Conservation (phyloP, 2,797 vertebrate genomes). For the Varecia variegata region DNA sequence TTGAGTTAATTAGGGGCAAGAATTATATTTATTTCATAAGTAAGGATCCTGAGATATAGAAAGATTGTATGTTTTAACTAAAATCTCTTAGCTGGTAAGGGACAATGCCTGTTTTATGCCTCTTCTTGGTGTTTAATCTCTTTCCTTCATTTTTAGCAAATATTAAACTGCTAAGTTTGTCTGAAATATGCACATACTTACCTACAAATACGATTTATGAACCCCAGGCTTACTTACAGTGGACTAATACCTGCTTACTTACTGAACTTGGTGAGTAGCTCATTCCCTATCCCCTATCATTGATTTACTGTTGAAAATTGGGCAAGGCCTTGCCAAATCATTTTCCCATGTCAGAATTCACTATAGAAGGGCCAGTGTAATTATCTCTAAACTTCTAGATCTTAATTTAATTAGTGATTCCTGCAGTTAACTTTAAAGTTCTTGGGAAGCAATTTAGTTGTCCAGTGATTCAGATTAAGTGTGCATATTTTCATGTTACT, state of each 20-base stretch:
- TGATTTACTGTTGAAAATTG: constrained; percentile 30
- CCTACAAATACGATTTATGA: not conserved
- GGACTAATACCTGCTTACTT: not conserved
- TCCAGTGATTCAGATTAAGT: not conserved
- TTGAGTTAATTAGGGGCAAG: not conserved
- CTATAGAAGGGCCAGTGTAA: not conserved
- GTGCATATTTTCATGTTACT: not conserved
- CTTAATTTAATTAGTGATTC: constrained; percentile 26
- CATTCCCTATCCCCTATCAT: not conserved
- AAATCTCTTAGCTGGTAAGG: not conserved
- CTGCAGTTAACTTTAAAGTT: not conserved
- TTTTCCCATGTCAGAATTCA: not conserved
- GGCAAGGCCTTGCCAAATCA: not conserved
- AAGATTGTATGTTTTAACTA: not conserved
- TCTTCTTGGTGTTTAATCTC: not conserved
- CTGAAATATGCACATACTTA: not conserved
- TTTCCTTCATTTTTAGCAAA: not conserved
- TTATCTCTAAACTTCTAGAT: not conserved
- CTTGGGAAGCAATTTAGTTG: not conserved
- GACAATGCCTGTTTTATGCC: not conserved
- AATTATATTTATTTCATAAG: not conserved
- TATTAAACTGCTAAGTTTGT: not conserved
- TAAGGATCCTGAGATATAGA: not conserved
- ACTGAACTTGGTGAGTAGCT: not conserved
- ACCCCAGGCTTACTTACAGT: not conserved